Conservation (phyloP, 2,797 vertebrate species). For the Hipposideros larvatus region DNA sequence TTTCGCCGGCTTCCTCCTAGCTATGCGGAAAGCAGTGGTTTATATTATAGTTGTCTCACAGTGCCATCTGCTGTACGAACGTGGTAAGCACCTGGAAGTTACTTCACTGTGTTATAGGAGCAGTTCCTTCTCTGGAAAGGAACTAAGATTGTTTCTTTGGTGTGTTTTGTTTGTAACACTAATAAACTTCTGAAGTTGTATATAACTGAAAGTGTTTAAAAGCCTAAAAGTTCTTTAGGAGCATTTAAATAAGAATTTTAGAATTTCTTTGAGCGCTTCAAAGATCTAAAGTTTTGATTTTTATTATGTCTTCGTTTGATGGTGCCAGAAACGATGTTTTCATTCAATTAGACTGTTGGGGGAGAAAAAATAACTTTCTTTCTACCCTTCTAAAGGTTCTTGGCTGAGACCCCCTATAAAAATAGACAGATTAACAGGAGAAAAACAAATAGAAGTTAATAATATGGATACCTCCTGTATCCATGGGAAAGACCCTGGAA, state of each 20-base stretch:
- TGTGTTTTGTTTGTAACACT: background rate
- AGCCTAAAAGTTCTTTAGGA: background rate
- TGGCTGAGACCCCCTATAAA: background rate
- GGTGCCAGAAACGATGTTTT: slow-evolving; percentile 34
- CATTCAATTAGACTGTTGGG: background rate
- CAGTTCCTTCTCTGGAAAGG: background rate
- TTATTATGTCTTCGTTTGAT: background rate
- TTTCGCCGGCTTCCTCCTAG: background rate
- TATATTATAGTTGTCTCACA: slow-evolving; percentile 47
- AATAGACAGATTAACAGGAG: background rate
- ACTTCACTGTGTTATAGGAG: background rate
- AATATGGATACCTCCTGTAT: background rate
- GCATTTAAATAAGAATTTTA: slow-evolving; percentile 3
- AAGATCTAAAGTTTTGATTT: slow-evolving; percentile 25
- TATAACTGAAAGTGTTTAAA: background rate
- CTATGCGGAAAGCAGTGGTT: background rate
- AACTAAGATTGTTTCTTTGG: background rate
- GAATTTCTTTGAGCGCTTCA: background rate
- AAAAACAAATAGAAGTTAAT: background rate
- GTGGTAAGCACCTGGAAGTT: background rate
- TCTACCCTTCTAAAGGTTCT: background rate
- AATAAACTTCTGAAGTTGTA: background rate
- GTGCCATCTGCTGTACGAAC: slow-evolving; percentile 73
- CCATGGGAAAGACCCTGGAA: background rate
- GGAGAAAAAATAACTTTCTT: background rate